Evolutionary conservation across 2,888 invertebrate genomes (phyloP).

Genomic region (Eulithis testata): DNA sequence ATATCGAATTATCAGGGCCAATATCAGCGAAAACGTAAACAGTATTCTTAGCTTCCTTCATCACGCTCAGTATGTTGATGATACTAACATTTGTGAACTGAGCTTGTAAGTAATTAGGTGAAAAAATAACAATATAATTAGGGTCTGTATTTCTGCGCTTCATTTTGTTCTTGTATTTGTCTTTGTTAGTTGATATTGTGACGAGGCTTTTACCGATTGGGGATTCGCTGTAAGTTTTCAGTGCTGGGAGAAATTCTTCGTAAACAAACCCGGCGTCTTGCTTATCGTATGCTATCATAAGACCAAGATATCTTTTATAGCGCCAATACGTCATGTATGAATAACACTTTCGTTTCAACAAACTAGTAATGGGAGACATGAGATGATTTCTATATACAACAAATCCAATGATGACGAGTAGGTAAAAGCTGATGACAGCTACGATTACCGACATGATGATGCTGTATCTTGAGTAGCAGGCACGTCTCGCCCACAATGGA

Average conservation of each 20-base stretch:
- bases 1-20: constrained; percentile 75
- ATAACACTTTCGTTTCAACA: constrained; percentile 18
- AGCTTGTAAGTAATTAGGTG: constrained; percentile 72
- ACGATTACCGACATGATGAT: constrained; percentile 54
- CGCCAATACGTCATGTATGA: constrained; percentile 18
- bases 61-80: constrained; percentile 73
- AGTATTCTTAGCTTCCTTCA: constrained; percentile 57
- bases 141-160: constrained; percentile 45
- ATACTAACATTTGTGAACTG: constrained; percentile 73
- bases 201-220: constrained; percentile 54
- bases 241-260: constrained; percentile 66
- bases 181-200: constrained; percentile 46
- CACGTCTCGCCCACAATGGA: constrained; percentile 58
- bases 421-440: constrained; percentile 48
- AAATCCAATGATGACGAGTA: constrained; percentile 51
- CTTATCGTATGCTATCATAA: constrained; percentile 24
- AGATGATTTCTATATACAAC: constrained; percentile 57
- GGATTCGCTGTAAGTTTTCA: constrained; percentile 57
- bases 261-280: constrained; percentile 69
- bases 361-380: constrained; percentile 22
- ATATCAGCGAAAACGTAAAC: constrained; percentile 72
- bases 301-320: constrained; percentile 16
- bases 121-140: constrained; percentile 59
- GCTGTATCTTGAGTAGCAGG: constrained; percentile 59
- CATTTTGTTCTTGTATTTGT: constrained; percentile 36